Conservation (phyloP, 1,140 invertebrate genomes). For the Asbolus verrucosus region DNA sequence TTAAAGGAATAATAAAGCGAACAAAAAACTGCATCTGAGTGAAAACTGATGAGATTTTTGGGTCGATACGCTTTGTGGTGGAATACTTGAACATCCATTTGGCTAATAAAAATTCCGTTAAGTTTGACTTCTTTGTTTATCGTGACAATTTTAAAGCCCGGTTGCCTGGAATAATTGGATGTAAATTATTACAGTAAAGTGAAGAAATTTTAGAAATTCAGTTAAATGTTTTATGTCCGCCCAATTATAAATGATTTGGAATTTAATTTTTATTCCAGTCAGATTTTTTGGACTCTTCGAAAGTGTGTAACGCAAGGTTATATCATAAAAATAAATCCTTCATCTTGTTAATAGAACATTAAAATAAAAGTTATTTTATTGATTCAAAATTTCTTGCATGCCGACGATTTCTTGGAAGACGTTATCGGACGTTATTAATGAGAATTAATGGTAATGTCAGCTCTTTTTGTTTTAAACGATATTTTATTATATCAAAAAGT, state of each 20-base stretch:
- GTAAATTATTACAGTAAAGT: constrained; percentile 36
- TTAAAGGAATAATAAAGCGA: too few relatives aligned
- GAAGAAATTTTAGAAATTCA: constrained; percentile 21
- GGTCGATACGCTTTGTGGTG: constrained; percentile 10
- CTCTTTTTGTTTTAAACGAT: neutral
- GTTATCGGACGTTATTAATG: constrained; percentile 4
- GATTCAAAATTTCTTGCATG: constrained; percentile 6
- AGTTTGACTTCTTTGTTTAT: constrained; percentile 37
- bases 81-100: constrained; percentile 25
- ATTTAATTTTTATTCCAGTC: constrained; percentile 9
- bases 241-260: constrained; percentile 6
- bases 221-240: constrained; percentile 30
- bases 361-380: constrained; percentile 12
- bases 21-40: neutral
- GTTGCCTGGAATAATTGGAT: constrained; percentile 41
- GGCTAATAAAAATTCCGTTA: constrained; percentile 23
- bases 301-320: constrained; percentile 2
- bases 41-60: constrained; percentile 8
- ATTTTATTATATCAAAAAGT: neutral
- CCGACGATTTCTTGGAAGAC: constrained; percentile 7
- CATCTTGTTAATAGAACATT: constrained; percentile 7
- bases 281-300: neutral
- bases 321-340: constrained; percentile 9
- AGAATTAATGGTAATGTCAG: constrained; percentile 3
- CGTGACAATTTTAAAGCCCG: constrained; percentile 39